Evolutionary conservation across 1,140 invertebrate species (phyloP), one percentile per base, ranked within the genome.

Genomic region (Drosophila murphyi): DNA sequence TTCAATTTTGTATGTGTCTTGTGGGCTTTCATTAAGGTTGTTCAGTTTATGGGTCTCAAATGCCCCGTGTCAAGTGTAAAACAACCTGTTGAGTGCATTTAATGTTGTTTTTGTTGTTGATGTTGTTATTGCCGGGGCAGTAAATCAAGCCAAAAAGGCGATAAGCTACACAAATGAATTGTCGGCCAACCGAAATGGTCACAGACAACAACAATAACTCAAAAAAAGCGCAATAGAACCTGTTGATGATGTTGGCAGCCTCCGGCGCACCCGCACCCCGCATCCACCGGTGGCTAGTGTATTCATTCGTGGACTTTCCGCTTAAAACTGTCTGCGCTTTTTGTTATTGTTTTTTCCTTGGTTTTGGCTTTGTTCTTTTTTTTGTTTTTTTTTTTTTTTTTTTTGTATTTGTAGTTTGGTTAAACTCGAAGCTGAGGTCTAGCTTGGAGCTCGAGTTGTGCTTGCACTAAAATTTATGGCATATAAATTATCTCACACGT

Each of bases 401-500:
- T 48, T 8, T 55, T 63, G 28, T 37, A 47, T 31, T 48, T 54
- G 10, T 43, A 39, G 10, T 47, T 28, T 20, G 20, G 2, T 47
- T 62, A 54, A 54, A 72, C 47, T 34, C 47, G 52, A 63, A 55
- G 59, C 43, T 12, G 35, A 43, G 32, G 20, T 20, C 20, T 20
- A 20, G 20, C 20, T 8, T 43, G 37, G 34, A 35, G 56, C 48
- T 70, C 59, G 35, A 51, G 61, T 64, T 71, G 54, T 56, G 83
- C 86, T 88, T 88, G 83, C 83, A 88, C 63, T 80, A 63, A 88
- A 88, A 90, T 90, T 90, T 90, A 90, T 90, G 87, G 82, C 82
- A 76, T 82, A 90, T 90, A 90, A 90, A 90, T 90, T 90, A 90
- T 90, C 87, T 90, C 79, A 90, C 87, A 90, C 82, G 87, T 90